Evolutionary conservation across 2,113 vertebrate species (phyloP).

Genomic region (Sebastes fasciatus): DNA sequence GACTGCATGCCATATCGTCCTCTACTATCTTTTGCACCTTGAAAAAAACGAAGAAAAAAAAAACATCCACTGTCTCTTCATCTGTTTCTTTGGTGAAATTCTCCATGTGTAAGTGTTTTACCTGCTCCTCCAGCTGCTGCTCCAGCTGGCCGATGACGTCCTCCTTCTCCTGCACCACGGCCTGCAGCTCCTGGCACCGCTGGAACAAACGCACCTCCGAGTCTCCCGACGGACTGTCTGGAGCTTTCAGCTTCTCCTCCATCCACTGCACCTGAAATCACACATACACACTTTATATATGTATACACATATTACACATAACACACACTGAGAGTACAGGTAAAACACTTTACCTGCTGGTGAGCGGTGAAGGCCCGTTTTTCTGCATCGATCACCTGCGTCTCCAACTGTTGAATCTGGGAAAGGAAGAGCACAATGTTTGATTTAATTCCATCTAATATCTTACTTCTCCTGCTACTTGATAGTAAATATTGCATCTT

Average conservation of each 20-base stretch:
- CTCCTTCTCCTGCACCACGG: conserved; percentile 91
- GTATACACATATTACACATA: neutral
- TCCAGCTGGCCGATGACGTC: conserved; percentile 89
- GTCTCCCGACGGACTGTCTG: conserved; percentile 90
- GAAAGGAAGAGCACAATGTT: conserved; percentile 4
- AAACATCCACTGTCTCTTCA: neutral
- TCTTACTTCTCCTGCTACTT: neutral
- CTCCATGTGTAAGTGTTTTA: conserved; percentile 52
- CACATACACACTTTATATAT: neutral
- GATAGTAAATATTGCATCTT: neutral
- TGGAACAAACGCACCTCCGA: conserved; percentile 90
- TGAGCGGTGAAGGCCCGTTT: conserved; percentile 92
- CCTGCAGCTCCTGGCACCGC: conserved; percentile 93
- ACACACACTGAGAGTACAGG: neutral
- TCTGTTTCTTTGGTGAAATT: conserved; percentile 3
- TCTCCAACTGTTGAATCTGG: conserved; percentile 97
- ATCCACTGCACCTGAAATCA: conserved; percentile 92
- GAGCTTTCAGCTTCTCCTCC: conserved; percentile 95
- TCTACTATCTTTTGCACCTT: neutral
- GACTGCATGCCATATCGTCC: neutral
- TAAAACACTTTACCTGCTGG: conserved; percentile 88
- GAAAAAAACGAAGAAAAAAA: neutral
- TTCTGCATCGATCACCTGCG: conserved; percentile 93
- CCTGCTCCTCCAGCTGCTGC: conserved; percentile 96
- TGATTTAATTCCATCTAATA: neutral